phyloP scores from a whole-genome alignment of 2,888 invertebrate genomes.

The Temnothorax unifasciatus region DNA sequence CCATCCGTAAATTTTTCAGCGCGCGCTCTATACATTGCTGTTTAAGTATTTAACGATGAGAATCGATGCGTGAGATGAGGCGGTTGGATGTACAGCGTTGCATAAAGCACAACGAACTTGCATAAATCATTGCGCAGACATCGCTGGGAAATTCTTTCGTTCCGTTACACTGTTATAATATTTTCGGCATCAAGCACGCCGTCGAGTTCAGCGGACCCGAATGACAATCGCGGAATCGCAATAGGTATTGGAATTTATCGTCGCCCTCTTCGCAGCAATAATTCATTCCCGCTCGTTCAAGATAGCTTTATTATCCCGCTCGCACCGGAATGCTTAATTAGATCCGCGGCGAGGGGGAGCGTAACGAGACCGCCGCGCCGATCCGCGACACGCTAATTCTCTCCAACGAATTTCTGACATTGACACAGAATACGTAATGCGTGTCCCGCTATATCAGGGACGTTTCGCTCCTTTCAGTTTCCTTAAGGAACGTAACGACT shows the following conservation, averaged over 20 bases:
- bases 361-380: background rate
- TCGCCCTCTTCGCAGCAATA: conserved; percentile 4
- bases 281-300: conserved; percentile 15
- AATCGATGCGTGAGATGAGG: conserved; percentile 33
- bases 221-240: background rate
- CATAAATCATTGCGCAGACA: background rate
- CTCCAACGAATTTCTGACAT: conserved; percentile 45
- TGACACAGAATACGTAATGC: conserved; percentile 50
- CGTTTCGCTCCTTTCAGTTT: background rate
- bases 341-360: background rate
- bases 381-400: conserved; percentile 7
- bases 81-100: background rate
- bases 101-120: conserved; percentile 19
- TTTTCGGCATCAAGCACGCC: background rate
- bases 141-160: background rate
- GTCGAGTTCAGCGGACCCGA: background rate
- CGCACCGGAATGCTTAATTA: conserved; percentile 38
- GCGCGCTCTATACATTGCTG: conserved; percentile 13
- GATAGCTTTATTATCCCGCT: conserved; percentile 33
- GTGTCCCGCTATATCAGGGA: background rate
- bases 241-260: conserved; percentile 5
- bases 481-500: background rate
- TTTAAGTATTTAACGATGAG: conserved; percentile 50
- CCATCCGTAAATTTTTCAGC: conserved; percentile 46
- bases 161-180: background rate